Conservation (phyloP, 2,797 vertebrate genomes). For the Melanotaenia nigrans region DNA sequence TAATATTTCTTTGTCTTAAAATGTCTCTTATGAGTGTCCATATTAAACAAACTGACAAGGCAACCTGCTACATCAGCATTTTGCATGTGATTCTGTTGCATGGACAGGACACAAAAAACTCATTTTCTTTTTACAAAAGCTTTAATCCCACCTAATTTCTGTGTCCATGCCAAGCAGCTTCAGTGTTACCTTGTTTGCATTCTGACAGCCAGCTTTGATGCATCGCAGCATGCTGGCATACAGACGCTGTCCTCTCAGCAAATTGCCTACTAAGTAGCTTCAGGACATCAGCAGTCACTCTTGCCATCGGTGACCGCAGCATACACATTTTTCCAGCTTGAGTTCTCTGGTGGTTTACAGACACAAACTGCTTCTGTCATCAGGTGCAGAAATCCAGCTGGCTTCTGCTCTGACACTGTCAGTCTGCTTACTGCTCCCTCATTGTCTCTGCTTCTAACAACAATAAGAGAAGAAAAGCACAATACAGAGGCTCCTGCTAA, state of each 20-base stretch:
- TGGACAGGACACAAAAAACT: slow-evolving; percentile 26
- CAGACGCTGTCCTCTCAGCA: slow-evolving; percentile 56
- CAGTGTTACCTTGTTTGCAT: slow-evolving; percentile 65
- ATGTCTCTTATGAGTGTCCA: background rate
- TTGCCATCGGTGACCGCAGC: slow-evolving; percentile 40
- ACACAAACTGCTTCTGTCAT: slow-evolving; percentile 55
- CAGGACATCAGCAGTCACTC: slow-evolving; percentile 58
- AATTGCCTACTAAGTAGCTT: slow-evolving; percentile 69
- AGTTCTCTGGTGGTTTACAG: slow-evolving; percentile 46
- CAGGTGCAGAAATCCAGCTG: slow-evolving; percentile 44
- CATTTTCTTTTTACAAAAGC: background rate
- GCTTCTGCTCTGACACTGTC: slow-evolving; percentile 36
- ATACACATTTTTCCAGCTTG: slow-evolving; percentile 44
- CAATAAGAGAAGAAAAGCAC: slow-evolving; percentile 39
- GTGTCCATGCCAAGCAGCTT: slow-evolving; percentile 48
- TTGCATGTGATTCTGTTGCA: background rate
- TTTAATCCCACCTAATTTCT: slow-evolving; percentile 53
- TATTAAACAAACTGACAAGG: background rate
- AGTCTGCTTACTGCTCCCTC: slow-evolving; percentile 10
- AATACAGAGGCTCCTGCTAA: slow-evolving; percentile 36
- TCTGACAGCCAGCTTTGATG: slow-evolving; percentile 56
- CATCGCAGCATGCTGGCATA: slow-evolving; percentile 60
- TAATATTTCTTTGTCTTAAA: background rate
- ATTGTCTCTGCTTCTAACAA: slow-evolving; percentile 29
- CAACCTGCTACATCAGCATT: background rate